Conservation (phyloP, 1,140 invertebrate genomes). For the Bombyx mandarina region DNA sequence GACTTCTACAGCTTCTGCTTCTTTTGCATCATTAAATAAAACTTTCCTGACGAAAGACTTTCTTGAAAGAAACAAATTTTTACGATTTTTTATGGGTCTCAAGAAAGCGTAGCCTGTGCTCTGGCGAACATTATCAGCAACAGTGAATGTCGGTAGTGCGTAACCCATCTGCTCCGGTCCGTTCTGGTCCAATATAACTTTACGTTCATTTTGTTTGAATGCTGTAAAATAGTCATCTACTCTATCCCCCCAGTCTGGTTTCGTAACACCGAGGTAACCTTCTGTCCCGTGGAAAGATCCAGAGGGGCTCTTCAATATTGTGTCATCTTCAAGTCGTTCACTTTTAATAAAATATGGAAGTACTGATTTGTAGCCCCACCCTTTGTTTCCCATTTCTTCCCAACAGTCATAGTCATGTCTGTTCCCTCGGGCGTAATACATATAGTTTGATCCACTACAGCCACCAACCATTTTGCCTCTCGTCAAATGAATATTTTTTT, state of each 20-base stretch:
- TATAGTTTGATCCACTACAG: slow-evolving; percentile 90
- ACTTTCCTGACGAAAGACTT: slow-evolving; percentile 80
- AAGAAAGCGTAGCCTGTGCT: slow-evolving; percentile 89
- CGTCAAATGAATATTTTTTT: slow-evolving; percentile 67
- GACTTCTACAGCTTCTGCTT: slow-evolving; percentile 42
- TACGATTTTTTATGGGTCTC: slow-evolving; percentile 77
- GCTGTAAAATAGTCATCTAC: slow-evolving; percentile 75
- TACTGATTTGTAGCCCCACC: slow-evolving; percentile 88
- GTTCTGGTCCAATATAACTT: slow-evolving; percentile 25
- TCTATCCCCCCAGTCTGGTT: slow-evolving; percentile 71
- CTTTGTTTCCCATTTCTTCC: slow-evolving; percentile 83
- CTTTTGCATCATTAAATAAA: slow-evolving; percentile 75
- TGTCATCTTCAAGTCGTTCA: slow-evolving; percentile 84
- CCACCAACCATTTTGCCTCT: slow-evolving; percentile 87
- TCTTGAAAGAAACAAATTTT: slow-evolving; percentile 82
- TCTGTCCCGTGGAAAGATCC: slow-evolving; percentile 2
- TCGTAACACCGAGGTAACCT: slow-evolving; percentile 7
- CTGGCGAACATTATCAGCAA: slow-evolving; percentile 83
- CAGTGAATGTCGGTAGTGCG: slow-evolving; percentile 28
- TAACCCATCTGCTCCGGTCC: slow-evolving; percentile 9
- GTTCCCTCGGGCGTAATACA: slow-evolving; percentile 90
- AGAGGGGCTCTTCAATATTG: slow-evolving; percentile 71
- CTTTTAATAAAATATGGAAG: slow-evolving; percentile 88
- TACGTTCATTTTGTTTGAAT: slow-evolving; percentile 87
- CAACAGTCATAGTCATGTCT: slow-evolving; percentile 88